These are phyloP conservation scores for Proterorhinus semilunaris DNA, from an alignment of 2,113 vertebrate species.

Conservation along the genomic window DNA sequence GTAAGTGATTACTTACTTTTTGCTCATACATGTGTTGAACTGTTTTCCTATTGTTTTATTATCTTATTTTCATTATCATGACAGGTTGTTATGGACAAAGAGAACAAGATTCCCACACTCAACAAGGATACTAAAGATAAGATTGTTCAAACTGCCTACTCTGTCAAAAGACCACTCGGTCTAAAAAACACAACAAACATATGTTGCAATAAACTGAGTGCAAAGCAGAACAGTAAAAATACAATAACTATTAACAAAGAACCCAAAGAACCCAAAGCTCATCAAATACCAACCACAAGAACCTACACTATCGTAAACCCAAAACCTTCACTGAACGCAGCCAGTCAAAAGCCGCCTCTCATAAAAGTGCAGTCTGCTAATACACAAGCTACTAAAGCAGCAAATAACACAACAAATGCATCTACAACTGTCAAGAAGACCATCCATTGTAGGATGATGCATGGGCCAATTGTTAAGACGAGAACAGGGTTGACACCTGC, in stretches of 20 bases:
- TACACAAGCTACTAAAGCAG: background rate
- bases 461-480: slow-evolving; percentile 47
- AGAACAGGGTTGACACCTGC: slow-evolving; percentile 60
- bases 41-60: background rate
- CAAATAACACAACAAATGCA: slow-evolving; percentile 1
- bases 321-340: slow-evolving; percentile 8
- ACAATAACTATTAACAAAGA: background rate
- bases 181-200: slow-evolving; percentile 10
- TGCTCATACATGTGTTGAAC: background rate
- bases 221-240: background rate
- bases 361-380: background rate
- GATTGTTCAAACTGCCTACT: background rate
- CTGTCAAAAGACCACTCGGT: slow-evolving; percentile 5
- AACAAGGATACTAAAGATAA: slow-evolving; percentile 1
- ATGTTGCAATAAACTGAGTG: background rate
- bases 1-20: background rate
- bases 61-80: slow-evolving; percentile 5
- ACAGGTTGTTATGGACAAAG: slow-evolving; percentile 60
- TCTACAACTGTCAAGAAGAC: background rate
- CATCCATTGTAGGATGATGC: slow-evolving; percentile 21
- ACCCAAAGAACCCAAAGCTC: background rate
- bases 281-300: background rate
- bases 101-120: slow-evolving; percentile 47
- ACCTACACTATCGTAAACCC: background rate
- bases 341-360: background rate